Conservation (phyloP, 2,888 invertebrate genomes). For the Limulus polyphemus region DNA sequence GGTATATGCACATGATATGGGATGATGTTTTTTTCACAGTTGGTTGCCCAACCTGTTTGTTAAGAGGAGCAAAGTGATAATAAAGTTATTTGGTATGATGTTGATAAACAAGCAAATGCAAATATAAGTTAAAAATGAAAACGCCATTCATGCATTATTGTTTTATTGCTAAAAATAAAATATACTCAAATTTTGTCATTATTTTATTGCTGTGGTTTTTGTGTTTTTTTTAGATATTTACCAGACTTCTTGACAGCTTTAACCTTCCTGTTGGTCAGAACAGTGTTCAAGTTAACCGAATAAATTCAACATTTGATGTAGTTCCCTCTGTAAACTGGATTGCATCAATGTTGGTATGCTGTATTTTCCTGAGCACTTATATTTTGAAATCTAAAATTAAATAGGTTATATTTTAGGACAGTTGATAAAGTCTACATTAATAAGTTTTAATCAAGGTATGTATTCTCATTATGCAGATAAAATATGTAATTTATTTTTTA, state of each 20-base stretch:
- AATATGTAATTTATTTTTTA: conserved; percentile 12
- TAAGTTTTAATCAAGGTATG: background rate
- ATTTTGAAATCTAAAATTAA: conserved; percentile 1
- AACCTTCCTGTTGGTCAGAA: conserved; percentile 59
- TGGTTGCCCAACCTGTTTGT: too few relatives aligned
- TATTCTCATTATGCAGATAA: conserved; percentile 5
- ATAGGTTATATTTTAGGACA: background rate
- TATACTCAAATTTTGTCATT: too few relatives aligned
- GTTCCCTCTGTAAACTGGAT: conserved; percentile 45
- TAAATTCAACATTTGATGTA: conserved; percentile 40
- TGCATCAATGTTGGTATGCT: conserved; percentile 43
- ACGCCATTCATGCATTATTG: too few relatives aligned
- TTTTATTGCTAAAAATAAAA: too few relatives aligned
- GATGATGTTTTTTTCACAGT: too few relatives aligned
- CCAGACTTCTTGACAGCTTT: conserved; percentile 52
- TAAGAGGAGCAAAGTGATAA: too few relatives aligned
- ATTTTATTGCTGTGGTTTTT: conserved; percentile 12
- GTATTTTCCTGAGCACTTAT: conserved; percentile 3
- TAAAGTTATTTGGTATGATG: too few relatives aligned
- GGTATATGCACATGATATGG: too few relatives aligned
- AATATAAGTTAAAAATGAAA: too few relatives aligned
- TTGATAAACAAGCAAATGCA: too few relatives aligned
- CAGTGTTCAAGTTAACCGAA: conserved; percentile 26
- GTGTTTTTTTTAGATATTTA: conserved; percentile 36
- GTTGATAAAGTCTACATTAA: too few relatives aligned